phyloP scores from a whole-genome alignment of 2,113 vertebrate species.

The Heliornis fulica region DNA sequence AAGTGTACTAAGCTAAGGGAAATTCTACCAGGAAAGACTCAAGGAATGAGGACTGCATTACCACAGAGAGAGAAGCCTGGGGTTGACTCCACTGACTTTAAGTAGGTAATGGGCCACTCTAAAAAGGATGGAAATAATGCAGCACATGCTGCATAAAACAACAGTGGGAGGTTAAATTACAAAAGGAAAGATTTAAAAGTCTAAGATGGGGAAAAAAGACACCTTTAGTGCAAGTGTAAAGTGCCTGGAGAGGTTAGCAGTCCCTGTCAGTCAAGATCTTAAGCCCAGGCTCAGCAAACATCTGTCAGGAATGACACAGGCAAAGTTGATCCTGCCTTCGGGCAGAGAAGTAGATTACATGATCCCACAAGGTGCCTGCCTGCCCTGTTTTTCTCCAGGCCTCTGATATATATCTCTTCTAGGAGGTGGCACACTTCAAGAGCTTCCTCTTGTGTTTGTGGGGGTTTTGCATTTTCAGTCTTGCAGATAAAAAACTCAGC shows the following conservation, averaged over 20 bases:
- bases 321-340: neutral
- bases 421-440: neutral
- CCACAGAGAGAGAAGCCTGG: neutral
- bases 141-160: neutral
- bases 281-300: neutral
- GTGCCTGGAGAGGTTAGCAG: neutral
- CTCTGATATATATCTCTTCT: neutral
- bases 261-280: neutral
- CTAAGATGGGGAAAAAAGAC: rapidly evolving
- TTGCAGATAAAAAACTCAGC: neutral
- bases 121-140: neutral
- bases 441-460: neutral
- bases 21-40: neutral
- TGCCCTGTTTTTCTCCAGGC: neutral
- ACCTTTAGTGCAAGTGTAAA: neutral
- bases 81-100: rapidly evolving
- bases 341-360: neutral
- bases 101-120: neutral
- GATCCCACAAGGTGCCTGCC: neutral
- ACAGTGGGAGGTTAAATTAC: neutral
- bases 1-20: neutral
- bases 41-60: neutral
- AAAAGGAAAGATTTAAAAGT: neutral
- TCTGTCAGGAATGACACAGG: neutral
- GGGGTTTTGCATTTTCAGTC: neutral